Conservation (phyloP, 1,140 invertebrate genomes). For the Brachionus asplanchnoidis region DNA sequence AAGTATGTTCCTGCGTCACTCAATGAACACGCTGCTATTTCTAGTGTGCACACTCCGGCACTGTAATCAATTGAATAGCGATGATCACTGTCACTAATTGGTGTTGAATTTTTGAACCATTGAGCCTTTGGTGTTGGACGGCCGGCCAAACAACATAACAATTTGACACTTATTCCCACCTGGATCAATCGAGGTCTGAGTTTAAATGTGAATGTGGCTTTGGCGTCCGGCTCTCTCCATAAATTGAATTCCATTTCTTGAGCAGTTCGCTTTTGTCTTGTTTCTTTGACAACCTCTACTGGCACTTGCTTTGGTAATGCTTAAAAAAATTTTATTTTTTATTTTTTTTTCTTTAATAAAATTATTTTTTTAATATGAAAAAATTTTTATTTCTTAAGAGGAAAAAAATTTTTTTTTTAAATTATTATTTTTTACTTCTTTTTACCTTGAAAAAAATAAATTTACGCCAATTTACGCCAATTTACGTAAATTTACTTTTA, state of each 20-base stretch:
- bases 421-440: too few species aligned
- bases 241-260: slow-evolving; percentile 41
- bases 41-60: slow-evolving; percentile 84
- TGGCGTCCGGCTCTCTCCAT: slow-evolving; percentile 49
- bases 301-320: neutral
- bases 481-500: too few species aligned
- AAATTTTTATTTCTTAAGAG: too few species aligned
- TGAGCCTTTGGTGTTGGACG: slow-evolving; percentile 84
- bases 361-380: neutral
- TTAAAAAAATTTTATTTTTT: slow-evolving; percentile 45
- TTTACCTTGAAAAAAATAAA: too few species aligned
- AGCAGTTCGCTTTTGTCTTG: neutral
- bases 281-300: neutral
- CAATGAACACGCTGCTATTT: slow-evolving; percentile 86
- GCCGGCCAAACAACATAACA: slow-evolving; percentile 90
- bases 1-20: slow-evolving; percentile 92
- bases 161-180: slow-evolving; percentile 68
- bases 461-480: too few species aligned
- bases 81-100: slow-evolving; percentile 61
- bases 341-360: slow-evolving; percentile 44
- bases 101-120: slow-evolving; percentile 78
- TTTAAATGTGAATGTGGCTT: slow-evolving; percentile 89
- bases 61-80: slow-evolving; percentile 75
- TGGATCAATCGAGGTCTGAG: slow-evolving; percentile 95
- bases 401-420: too few species aligned